phyloP scores from a whole-genome alignment of 2,797 vertebrate genomes.

The Morelia viridis region DNA sequence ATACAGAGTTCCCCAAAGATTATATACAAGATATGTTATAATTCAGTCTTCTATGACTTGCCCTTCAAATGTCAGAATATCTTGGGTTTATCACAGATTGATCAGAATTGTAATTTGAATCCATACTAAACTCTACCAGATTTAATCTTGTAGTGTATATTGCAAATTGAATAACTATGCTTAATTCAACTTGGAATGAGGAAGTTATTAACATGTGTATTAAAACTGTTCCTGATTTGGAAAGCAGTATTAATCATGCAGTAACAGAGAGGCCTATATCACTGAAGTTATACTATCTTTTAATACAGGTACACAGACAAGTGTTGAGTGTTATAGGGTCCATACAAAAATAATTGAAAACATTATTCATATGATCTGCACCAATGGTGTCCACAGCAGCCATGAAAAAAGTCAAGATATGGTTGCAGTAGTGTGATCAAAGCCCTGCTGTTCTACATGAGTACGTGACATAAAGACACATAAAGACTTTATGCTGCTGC shows the following conservation, averaged over 20 bases:
- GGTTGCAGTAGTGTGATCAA: not conserved
- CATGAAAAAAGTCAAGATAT: not conserved
- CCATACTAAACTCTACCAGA: not conserved
- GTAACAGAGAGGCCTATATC: not conserved
- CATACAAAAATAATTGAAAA: not conserved
- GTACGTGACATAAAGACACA: not conserved
- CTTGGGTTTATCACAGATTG: not conserved
- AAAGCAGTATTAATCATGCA: not conserved
- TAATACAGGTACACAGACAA: not conserved
- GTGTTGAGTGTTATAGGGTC: not conserved
- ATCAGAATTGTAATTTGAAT: too few relatives aligned
- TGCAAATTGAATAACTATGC: not conserved
- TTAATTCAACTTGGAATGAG: not conserved
- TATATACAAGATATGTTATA: not conserved
- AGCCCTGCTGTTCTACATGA: not conserved
- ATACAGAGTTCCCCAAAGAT: not conserved
- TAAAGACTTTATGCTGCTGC: not conserved
- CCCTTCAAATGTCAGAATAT: not conserved
- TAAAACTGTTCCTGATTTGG: not conserved
- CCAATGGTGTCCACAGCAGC: not conserved
- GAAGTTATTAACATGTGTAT: not conserved
- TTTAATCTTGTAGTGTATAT: not conserved
- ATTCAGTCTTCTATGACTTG: not conserved
- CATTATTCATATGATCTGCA: not conserved
- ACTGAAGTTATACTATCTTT: not conserved